Conservation (phyloP, 2,797 vertebrate species). For the Trematomus bernacchii region DNA sequence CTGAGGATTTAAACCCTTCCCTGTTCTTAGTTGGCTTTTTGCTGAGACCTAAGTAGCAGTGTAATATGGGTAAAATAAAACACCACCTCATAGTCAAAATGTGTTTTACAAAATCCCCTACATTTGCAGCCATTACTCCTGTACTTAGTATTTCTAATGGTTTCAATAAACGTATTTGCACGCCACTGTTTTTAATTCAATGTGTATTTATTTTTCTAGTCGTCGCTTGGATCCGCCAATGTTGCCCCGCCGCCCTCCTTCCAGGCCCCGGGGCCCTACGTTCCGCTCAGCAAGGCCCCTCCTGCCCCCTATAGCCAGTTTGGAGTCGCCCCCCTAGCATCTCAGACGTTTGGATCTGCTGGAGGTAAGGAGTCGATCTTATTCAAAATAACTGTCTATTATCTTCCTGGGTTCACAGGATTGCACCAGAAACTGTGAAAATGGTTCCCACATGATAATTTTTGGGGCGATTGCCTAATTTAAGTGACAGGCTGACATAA, state of each 20-base stretch:
- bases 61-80: not conserved
- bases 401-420: too few relatives aligned
- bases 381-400: not conserved
- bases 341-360: conserved; percentile 91
- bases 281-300: conserved; percentile 91
- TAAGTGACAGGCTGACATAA: too few relatives aligned
- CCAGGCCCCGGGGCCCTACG: conserved; percentile 91
- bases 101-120: not conserved
- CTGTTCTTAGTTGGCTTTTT: not conserved
- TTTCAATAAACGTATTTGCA: not conserved
- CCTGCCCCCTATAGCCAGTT: conserved; percentile 94
- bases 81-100: not conserved
- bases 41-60: not conserved
- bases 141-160: not conserved
- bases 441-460: not conserved
- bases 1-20: not conserved
- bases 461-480: not conserved
- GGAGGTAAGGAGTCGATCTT: conserved; percentile 76
- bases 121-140: not conserved
- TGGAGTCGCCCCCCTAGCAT: conserved; percentile 85
- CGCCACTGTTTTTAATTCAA: not conserved
- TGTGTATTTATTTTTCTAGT: conserved; percentile 79
- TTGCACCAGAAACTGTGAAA: not conserved
- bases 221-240: conserved; percentile 90
- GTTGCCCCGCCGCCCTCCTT: conserved; percentile 86